Evolutionary conservation across 2,797 vertebrate species (phyloP).

Genomic region (Sebastes steindachneri): DNA sequence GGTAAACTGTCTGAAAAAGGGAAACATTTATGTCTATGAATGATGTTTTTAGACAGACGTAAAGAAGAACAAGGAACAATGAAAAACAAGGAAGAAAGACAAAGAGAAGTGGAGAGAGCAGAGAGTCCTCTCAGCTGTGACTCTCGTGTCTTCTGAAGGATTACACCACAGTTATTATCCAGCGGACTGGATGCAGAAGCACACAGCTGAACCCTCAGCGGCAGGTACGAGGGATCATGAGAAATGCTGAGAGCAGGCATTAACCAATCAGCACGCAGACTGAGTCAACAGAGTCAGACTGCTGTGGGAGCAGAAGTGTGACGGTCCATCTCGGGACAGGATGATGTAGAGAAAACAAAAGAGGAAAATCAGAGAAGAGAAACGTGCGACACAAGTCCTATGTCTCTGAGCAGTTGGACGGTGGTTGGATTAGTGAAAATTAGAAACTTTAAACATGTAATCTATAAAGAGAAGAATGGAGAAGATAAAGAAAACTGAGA

Average conservation of each 20-base stretch:
- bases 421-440: background rate
- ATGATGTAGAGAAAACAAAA: slow-evolving; percentile 8
- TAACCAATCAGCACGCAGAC: background rate
- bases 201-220: slow-evolving; percentile 6
- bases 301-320: slow-evolving; percentile 21
- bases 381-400: background rate
- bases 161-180: slow-evolving; percentile 52
- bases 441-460: background rate
- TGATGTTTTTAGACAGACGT: background rate
- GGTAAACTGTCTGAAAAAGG: background rate
- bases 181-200: slow-evolving; percentile 22
- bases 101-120: background rate
- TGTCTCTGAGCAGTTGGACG: background rate
- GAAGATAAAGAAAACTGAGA: background rate
- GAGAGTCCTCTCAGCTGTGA: slow-evolving; percentile 12
- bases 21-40: background rate
- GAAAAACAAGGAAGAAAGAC: background rate
- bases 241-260: background rate
- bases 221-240: background rate
- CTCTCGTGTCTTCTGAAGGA: background rate
- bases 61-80: background rate
- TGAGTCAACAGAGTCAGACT: background rate
- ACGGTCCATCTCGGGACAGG: slow-evolving; percentile 11
- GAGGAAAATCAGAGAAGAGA: background rate
- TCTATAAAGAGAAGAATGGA: background rate